phyloP scores from a whole-genome alignment of 2,888 invertebrate genomes.

The Ophion ventricosus region DNA sequence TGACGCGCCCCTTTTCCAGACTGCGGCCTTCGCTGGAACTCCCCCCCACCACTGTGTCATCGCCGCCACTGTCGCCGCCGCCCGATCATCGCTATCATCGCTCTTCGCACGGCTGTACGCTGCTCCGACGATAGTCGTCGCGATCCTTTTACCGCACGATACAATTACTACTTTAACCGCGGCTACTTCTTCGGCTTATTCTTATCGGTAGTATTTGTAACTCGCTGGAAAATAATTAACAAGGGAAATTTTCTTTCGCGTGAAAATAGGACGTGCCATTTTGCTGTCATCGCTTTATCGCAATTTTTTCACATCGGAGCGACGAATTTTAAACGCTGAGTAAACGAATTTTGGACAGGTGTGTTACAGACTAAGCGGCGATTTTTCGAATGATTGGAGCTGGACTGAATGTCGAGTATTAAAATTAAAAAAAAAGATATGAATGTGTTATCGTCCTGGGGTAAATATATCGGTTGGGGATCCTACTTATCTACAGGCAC shows the following conservation, averaged over 20 bases:
- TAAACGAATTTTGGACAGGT: neutral
- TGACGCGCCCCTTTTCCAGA: conserved; percentile 15
- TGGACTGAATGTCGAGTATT: neutral
- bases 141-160: no score
- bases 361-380: neutral
- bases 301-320: no score
- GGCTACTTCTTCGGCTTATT: neutral
- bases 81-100: neutral
- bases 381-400: neutral
- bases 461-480: neutral
- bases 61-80: no score
- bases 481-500: neutral
- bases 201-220: neutral
- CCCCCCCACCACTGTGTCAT: neutral
- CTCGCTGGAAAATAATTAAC: neutral
- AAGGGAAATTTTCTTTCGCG: neutral
- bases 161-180: neutral
- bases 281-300: no score
- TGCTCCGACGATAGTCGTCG: neutral
- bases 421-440: neutral
- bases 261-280: no score
- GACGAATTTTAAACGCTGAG: neutral
- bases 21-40: conserved; percentile 28
- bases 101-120: conserved; percentile 7
- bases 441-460: neutral